A percentile compares a stretch with the other conserved stretches of the same genome.
phyloP scores from a whole-genome alignment of 2,888 invertebrate species.

The Lutraria lutraria region DNA sequence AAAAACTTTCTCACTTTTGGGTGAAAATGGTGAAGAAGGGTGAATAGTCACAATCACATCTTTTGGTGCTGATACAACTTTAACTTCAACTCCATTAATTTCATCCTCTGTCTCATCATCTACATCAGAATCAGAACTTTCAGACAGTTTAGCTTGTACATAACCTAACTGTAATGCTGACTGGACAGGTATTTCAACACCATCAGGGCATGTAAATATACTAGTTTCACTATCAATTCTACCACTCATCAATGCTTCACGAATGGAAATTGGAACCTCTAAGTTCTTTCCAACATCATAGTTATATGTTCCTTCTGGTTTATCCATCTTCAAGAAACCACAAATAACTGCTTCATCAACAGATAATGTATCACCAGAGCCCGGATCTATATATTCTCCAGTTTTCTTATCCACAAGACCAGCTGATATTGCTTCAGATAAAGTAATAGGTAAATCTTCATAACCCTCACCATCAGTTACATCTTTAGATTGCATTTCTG shows the following conservation, averaged over 20 bases:
- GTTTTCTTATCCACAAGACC: constrained; percentile 84
- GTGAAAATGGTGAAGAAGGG: constrained; percentile 78
- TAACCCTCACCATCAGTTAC: background rate
- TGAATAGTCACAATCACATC: constrained; percentile 58
- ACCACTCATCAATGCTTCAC: constrained; percentile 95
- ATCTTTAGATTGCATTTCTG: background rate
- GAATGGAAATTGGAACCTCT: constrained; percentile 89
- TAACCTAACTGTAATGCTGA: constrained; percentile 74
- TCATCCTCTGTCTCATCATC: constrained; percentile 41
- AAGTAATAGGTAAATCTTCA: constrained; percentile 44
- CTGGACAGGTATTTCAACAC: constrained; percentile 88
- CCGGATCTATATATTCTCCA: constrained; percentile 94
- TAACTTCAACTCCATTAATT: constrained; percentile 27
- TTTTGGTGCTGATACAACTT: constrained; percentile 7
- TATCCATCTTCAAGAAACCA: constrained; percentile 89
- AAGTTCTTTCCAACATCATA: constrained; percentile 47
- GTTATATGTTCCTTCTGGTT: constrained; percentile 58
- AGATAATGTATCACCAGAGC: constrained; percentile 92
- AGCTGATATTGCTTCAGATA: constrained; percentile 75
- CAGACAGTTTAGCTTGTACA: constrained; percentile 71
- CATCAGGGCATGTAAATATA: constrained; percentile 90
- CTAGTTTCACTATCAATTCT: constrained; percentile 91
- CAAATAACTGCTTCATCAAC: constrained; percentile 94
- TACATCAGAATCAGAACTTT: constrained; percentile 32
- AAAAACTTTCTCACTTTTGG: constrained; percentile 70